Evolutionary conservation across 2,113 vertebrate species (phyloP).

Genomic region (Sterna hirundo): DNA sequence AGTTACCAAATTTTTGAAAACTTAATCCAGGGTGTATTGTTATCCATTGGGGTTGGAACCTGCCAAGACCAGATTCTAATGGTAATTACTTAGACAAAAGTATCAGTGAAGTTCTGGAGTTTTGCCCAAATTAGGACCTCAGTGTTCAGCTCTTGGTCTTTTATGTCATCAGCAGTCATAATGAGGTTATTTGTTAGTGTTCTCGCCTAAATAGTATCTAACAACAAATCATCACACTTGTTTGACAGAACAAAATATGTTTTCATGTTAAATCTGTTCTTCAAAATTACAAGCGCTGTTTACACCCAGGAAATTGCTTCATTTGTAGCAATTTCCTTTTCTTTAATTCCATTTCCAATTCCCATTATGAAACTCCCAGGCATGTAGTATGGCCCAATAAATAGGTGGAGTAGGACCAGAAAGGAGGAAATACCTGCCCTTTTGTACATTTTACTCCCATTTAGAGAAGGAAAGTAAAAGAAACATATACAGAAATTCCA

Average conservation of each 20-base stretch:
- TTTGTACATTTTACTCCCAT: constrained; percentile 53
- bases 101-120: background rate
- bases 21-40: background rate
- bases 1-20: background rate
- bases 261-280: constrained; percentile 26
- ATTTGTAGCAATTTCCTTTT: constrained; percentile 66
- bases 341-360: constrained; percentile 62
- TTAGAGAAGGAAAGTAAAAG: constrained; percentile 38
- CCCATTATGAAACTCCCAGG: constrained; percentile 62
- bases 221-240: background rate
- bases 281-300: constrained; percentile 22
- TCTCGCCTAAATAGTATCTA: background rate
- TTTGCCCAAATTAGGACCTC: background rate
- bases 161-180: background rate
- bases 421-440: constrained; percentile 71
- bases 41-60: background rate
- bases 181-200: background rate
- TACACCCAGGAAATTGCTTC: constrained; percentile 72
- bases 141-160: background rate
- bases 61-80: background rate
- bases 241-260: constrained; percentile 33
- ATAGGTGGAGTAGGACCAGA: constrained; percentile 56
- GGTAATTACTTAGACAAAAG: constrained; percentile 3
- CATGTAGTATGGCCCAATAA: constrained; percentile 35
- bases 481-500: constrained; percentile 29